Evolutionary conservation across 2,888 invertebrate genomes (phyloP), one percentile per base, ranked within the genome.

Genomic region (Oxyscelio sp.): DNA sequence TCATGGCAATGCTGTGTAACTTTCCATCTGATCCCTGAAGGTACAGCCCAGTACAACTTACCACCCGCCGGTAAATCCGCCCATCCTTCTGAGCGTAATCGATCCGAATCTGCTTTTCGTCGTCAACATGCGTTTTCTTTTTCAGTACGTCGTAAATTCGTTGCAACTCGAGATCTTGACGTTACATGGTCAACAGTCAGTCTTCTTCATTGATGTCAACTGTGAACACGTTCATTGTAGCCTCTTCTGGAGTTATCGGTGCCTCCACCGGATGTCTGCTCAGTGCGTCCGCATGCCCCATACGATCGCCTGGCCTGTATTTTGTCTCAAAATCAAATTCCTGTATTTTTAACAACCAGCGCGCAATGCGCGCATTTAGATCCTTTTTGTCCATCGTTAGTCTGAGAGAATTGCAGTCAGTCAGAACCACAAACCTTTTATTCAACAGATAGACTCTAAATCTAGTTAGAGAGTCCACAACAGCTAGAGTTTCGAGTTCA

Each of bases 401-500:
- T 24, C 63, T 66, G 9, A 75, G 17, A 4, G 74, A 66, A 3
- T 66, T 59, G 31, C 73, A 80, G 8, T 74, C 66, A 0, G 74
- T 81, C 1, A 81, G 34, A 0, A 74, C 34, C 1, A 11, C 27
- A n/a, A 80, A 73, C 0, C 4, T 6, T 17, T 58, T 58, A 0
- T 22, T 22, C 27, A 80, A 21, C 15, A 94, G 50, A 74, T 93
- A 94, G 0, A 87, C 87, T 13, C 92, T 84, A 77, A 93, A 93
- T 89, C 34, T 91, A 90, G 3, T n/a, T 1, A 93, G 43, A 11
- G 89, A 87, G 61, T 87, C 90, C 0, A 94, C 90, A 0, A 94
- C 90, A 0, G 93, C 93, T n/a, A 94, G 81, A 2, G 88, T 89
- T 68, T 94, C 92, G 13, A 91, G 73, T 43, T 94, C 94, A 24